Conservation (phyloP, 2,888 invertebrate species). For the Acleris cristana region DNA sequence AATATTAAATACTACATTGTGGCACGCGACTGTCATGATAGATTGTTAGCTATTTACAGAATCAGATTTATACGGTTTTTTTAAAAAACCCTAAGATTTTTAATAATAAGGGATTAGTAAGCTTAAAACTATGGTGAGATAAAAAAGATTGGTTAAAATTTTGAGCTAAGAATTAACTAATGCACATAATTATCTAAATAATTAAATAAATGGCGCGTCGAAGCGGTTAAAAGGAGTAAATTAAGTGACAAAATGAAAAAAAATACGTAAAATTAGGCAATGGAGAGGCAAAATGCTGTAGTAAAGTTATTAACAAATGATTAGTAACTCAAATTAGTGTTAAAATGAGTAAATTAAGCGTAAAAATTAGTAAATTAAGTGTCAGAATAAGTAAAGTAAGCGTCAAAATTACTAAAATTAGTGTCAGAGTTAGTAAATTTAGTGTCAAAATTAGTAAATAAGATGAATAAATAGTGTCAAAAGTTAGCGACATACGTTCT, state of each 20-base stretch:
- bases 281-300: background rate
- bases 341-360: background rate
- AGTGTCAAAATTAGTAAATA: conserved; percentile 1
- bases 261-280: background rate
- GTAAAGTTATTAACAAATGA: no score
- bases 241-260: background rate
- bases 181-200: no score
- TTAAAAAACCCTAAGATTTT: no score
- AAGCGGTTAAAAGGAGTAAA: background rate
- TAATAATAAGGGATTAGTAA: no score
- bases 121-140: no score
- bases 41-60: no score
- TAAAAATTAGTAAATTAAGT: background rate
- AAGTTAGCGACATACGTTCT: conserved; percentile 67
- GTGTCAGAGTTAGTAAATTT: background rate
- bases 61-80: no score
- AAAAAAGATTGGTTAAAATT: no score
- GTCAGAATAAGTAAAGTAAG: background rate
- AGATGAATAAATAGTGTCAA: conserved; percentile 18
- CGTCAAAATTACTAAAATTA: background rate
- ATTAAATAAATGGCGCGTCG: no score
- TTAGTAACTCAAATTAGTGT: no score
- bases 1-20: background rate
- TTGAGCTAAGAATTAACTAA: no score
- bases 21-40: no score